Evolutionary conservation across 2,797 vertebrate genomes (phyloP), one percentile per base, ranked within the genome.

Genomic region (Cottoperca gobio): DNA sequence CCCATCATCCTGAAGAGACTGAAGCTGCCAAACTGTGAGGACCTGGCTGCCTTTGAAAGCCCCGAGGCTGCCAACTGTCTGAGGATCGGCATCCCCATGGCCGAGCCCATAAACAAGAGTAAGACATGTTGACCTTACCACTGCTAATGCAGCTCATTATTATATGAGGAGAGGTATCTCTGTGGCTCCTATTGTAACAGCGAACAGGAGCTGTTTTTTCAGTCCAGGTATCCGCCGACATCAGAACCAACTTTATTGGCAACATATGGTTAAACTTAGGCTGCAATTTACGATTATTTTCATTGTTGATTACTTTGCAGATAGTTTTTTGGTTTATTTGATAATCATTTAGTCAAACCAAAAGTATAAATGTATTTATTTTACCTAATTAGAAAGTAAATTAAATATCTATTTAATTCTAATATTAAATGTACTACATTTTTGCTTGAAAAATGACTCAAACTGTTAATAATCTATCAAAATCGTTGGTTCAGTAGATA

Each of bases 61-160:
- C 97, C 95, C 0, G 96, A 97, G 81, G 97, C 97, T 0, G 93
- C 95, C 21, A 97, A 95, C 92, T 99, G 98, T 31, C 97, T 99
- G 88, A 93, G 98, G 58, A 99, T 99, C 3, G 98, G 98, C 54
- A 99, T 99, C 62, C 98, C 98, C 0, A 98, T 99, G 96, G 96
- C 97, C 0, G 97, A 99, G 62, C 96, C 97, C 72, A 99, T 99
- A 23, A 98, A 98, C 86, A 99, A 99, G 91, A 97, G 98, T 99
- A 86, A 96, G 97, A 70, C 33, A 1, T 28, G 23, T 49, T 37
- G 39, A 10, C 23, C 8, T n/a, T 42, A 12, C 14, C 23, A 19
- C 21, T 43, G 16, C 14, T 60, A 46, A 14, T 24, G 28, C 26
- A 45, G 6, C 35, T 28, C 9, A 26, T 52, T 71, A 46, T 70